Conservation (phyloP, 2,113 vertebrate genomes). For the Osmerus mordax region DNA sequence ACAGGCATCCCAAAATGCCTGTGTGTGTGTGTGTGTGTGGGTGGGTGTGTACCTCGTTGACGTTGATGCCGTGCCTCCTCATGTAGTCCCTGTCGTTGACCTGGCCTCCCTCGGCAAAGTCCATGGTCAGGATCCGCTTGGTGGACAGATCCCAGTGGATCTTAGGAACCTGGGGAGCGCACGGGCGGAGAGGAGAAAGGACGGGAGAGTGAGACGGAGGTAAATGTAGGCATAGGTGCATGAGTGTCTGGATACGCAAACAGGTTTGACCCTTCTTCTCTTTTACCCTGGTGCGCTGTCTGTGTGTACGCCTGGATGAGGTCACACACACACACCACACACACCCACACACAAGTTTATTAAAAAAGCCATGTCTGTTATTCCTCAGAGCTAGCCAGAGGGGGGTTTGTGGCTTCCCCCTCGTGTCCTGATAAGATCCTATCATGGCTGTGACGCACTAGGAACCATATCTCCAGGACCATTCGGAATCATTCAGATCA, state of each 20-base stretch:
- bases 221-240: not conserved
- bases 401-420: not conserved
- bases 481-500: constrained; percentile 2
- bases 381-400: not conserved
- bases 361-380: not conserved
- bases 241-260: not conserved
- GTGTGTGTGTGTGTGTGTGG: not conserved
- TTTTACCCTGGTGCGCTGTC: not conserved
- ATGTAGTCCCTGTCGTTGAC: constrained; percentile 92
- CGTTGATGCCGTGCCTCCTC: constrained; percentile 80
- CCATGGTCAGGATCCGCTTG: constrained; percentile 91
- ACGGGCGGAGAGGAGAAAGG: not conserved
- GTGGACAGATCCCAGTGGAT: constrained; percentile 95
- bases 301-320: not conserved
- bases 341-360: not conserved
- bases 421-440: constrained; percentile 13
- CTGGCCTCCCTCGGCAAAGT: constrained; percentile 92
- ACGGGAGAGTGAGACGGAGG: not conserved
- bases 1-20: too few relatives aligned
- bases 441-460: not conserved
- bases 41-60: constrained; percentile 81
- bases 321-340: not conserved
- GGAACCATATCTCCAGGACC: not conserved
- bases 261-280: not conserved
- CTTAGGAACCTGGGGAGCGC: constrained; percentile 76